Base-by-base conservation (phyloP, 2,888 invertebrate genomes). In the Aelia acuminata region DNA sequence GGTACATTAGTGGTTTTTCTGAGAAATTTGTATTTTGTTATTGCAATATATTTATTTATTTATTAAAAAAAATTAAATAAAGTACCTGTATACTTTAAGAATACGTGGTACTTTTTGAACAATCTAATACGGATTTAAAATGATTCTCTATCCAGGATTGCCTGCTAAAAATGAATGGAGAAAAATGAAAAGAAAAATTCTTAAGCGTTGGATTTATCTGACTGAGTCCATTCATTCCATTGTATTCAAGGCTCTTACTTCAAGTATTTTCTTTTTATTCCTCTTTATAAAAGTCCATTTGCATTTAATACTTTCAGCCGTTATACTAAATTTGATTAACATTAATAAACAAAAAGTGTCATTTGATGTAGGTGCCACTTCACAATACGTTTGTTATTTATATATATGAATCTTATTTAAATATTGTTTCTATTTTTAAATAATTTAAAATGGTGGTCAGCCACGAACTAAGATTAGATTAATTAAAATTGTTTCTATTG, bases 191-290 rank as follows among this genome's bases (percentile, higher is more conserved):
- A n/a, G n/a, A n/a, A 35, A 35, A 70, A 70, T 70, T 35, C 13
- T 70, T 35, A 70, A 35, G 57, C 13, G 15, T 57, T 26, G 26
- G 15, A 70, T 70, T 70, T 70, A 31, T 70, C 10, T 18, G 31
- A 57, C 10, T 18, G 31, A 57, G 26, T 18, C 31, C 63, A 70
- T 70, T 35, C 63, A 70, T 1, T 15, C 26, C 63, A 70, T 70
- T 70, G 63, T 35, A 70, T 70, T 70, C 63, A 70, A 70, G 63
- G 20, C 20, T 18, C 63, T 70, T 35, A 70, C 63, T 70, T 70
- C 18, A 70, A 70, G 63, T 35, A 35, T 35, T 70, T 70, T 70
- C 63, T 35, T 35, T 70, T 35, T 35, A 70, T 70, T 70, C 63
- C 18, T 18, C 35, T 18, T 2, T 26, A 35, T 20, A 20, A 70